Percentiles rank a stretch among this genome's conserved stretches.
These are phyloP conservation scores for Scaptomyza pallida DNA, from an alignment of 1,140 invertebrate genomes.

Conservation along the genomic window DNA sequence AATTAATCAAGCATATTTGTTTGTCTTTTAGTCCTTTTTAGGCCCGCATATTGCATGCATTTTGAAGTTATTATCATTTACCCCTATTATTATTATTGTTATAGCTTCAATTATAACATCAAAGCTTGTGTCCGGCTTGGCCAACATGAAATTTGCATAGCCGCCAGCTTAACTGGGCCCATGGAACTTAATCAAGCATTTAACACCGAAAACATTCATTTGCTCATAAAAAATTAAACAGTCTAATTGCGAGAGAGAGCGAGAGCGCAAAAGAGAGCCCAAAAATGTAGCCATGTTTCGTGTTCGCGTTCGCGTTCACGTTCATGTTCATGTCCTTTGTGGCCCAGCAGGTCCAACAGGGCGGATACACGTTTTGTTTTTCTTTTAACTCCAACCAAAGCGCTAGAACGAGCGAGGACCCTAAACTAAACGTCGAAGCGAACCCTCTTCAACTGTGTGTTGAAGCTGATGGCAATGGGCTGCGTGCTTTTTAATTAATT, in stretches of 20 bases:
- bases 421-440: slow-evolving; percentile 40
- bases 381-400: slow-evolving; percentile 12
- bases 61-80: slow-evolving; percentile 28
- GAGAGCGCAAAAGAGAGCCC: background rate
- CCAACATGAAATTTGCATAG: slow-evolving; percentile 68
- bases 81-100: slow-evolving; percentile 55
- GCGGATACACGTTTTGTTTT: slow-evolving; percentile 43
- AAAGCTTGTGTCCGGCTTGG: slow-evolving; percentile 33
- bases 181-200: slow-evolving; percentile 77
- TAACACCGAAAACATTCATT: slow-evolving; percentile 75
- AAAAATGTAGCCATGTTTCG: background rate
- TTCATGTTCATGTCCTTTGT: slow-evolving; percentile 24
- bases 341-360: background rate
- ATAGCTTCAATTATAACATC: slow-evolving; percentile 64
- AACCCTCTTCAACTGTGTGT: slow-evolving; percentile 34
- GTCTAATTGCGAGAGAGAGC: slow-evolving; percentile 65
- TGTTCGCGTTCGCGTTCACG: slow-evolving; percentile 5
- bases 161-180: slow-evolving; percentile 3
- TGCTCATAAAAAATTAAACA: slow-evolving; percentile 80
- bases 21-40: slow-evolving; percentile 3
- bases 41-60: slow-evolving; percentile 41
- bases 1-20: background rate
- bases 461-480: slow-evolving; percentile 2
- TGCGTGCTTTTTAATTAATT: slow-evolving; percentile 83
- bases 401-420: background rate